Percentiles rank a stretch among this genome's conserved stretches.
Conservation (phyloP, 2,113 vertebrate species). For the Stercorarius parasiticus region DNA sequence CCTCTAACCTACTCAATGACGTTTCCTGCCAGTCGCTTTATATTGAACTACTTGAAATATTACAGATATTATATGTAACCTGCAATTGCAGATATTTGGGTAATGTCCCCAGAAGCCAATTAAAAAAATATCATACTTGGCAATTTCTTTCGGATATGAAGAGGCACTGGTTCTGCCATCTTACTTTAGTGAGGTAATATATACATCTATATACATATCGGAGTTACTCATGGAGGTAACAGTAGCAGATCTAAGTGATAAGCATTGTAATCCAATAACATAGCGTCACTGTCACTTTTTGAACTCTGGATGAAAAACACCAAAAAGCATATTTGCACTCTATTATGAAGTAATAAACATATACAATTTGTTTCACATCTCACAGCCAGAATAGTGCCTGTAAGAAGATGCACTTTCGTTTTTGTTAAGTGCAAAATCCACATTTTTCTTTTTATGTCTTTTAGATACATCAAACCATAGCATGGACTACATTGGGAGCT, state of each 20-base stretch:
- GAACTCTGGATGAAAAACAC: constrained; percentile 11
- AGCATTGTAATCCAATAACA: background rate
- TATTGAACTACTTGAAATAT: background rate
- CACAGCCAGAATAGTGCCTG: background rate
- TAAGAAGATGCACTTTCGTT: background rate
- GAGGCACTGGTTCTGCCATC: background rate
- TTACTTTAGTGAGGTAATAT: background rate
- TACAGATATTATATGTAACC: background rate
- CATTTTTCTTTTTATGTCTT: background rate
- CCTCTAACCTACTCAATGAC: background rate
- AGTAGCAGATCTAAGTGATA: background rate
- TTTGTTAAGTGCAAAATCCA: background rate
- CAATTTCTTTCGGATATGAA: background rate
- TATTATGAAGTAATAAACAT: background rate
- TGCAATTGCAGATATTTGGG: background rate
- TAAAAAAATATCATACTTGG: background rate
- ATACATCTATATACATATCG: background rate
- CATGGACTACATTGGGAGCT: background rate
- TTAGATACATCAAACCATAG: background rate
- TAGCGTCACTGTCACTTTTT: background rate
- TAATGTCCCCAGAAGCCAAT: background rate
- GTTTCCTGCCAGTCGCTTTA: background rate
- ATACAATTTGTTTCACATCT: background rate
- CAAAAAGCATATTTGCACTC: background rate
- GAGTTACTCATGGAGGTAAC: background rate